These are phyloP conservation scores for Hemicrepidius hirtus DNA, from an alignment of 2,888 invertebrate species.

Conservation along the genomic window DNA sequence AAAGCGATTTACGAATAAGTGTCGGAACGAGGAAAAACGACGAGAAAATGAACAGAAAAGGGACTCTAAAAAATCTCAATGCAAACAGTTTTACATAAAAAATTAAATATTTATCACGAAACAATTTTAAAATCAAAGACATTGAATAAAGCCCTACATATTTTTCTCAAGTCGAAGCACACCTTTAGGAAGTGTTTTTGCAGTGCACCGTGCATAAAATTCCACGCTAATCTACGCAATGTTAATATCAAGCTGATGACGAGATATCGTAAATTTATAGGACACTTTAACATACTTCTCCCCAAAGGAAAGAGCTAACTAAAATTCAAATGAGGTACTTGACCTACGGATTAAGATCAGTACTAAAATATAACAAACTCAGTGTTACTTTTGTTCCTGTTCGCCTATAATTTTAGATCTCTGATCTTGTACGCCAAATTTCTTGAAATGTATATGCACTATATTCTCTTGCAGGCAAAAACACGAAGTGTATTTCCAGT, in stretches of 20 bases:
- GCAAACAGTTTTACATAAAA: too few species aligned
- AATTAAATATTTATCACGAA: too few species aligned
- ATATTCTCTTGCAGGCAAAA: slow-evolving; percentile 4
- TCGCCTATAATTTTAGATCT: slow-evolving; percentile 14
- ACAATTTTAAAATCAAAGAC: too few species aligned
- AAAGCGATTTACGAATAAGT: not conserved
- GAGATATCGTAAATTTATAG: slow-evolving; percentile 25
- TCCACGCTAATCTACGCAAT: slow-evolving; percentile 16
- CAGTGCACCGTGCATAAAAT: not conserved
- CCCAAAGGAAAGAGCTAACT: not conserved
- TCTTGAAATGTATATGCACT: not conserved
- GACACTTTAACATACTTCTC: not conserved
- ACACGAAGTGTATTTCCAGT: slow-evolving; percentile 1
- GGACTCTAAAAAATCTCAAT: too few species aligned
- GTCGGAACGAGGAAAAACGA: too few species aligned
- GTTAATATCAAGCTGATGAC: slow-evolving; percentile 15
- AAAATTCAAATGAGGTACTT: slow-evolving; percentile 6
- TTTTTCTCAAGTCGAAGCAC: too few species aligned
- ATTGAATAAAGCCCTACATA: too few species aligned
- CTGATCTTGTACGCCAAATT: not conserved
- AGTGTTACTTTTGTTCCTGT: not conserved
- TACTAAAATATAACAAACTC: not conserved
- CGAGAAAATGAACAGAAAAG: too few species aligned
- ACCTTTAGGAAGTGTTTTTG: too few species aligned
- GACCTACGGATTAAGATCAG: slow-evolving; percentile 6